These are phyloP conservation scores for Ataeniobius toweri DNA, from an alignment of 2,797 vertebrate genomes.

Conservation along the genomic window DNA sequence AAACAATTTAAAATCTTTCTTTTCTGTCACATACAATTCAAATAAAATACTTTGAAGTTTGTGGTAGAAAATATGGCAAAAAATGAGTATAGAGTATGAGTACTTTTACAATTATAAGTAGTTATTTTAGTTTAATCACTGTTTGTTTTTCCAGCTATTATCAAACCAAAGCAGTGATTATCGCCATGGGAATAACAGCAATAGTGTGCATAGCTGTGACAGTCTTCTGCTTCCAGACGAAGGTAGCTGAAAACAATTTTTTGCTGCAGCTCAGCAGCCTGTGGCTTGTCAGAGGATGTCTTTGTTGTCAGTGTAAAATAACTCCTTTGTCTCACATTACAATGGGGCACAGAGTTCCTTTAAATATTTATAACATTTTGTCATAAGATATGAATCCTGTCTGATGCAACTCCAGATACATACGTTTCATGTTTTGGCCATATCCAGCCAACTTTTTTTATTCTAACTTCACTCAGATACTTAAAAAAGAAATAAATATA, in stretches of 20 bases:
- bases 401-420: conserved; percentile 59
- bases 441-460: conserved; percentile 1
- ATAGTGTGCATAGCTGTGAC: conserved; percentile 90
- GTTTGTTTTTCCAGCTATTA: conserved; percentile 79
- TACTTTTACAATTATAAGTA: neutral
- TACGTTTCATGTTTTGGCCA: conserved; percentile 27
- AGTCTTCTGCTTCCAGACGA: conserved; percentile 97
- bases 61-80: neutral
- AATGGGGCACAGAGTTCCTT: conserved; percentile 71
- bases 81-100: neutral
- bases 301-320: conserved; percentile 77
- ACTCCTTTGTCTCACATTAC: conserved; percentile 80
- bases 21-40: neutral
- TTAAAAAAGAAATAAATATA: conserved; percentile 17
- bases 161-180: conserved; percentile 86
- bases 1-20: neutral
- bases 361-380: conserved; percentile 79
- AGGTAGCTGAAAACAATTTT: conserved; percentile 79
- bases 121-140: conserved; percentile 11
- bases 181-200: conserved; percentile 90
- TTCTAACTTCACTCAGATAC: conserved; percentile 7
- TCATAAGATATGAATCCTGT: conserved; percentile 56
- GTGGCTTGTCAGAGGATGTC: conserved; percentile 63
- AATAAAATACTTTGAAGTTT: neutral
- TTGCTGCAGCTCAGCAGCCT: conserved; percentile 46